These are phyloP conservation scores for Triops longicaudatus DNA, from an alignment of 1,140 invertebrate genomes.

Conservation along the genomic window DNA sequence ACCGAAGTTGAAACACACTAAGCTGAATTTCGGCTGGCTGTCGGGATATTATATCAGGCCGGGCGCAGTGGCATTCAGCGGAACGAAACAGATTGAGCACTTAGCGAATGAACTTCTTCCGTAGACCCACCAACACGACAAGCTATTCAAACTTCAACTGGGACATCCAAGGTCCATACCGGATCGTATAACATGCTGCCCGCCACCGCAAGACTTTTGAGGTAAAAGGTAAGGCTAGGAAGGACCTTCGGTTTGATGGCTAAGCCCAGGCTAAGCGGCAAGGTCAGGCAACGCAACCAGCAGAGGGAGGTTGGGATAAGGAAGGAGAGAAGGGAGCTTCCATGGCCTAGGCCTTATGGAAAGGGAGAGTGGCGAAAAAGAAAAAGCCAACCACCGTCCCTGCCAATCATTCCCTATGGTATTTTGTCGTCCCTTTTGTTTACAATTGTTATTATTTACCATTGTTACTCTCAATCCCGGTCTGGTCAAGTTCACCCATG, in stretches of 20 bases:
- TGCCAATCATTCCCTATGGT: too few relatives aligned
- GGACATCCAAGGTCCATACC: not conserved
- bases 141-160: not conserved
- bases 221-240: not conserved
- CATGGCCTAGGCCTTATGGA: not conserved
- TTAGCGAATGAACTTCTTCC: not conserved
- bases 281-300: not conserved
- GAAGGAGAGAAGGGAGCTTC: not conserved
- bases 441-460: too few relatives aligned
- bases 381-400: not conserved
- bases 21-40: not conserved
- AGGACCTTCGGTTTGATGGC: not conserved
- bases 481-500: too few relatives aligned
- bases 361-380: not conserved
- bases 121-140: not conserved
- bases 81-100: not conserved
- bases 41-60: not conserved
- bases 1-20: not conserved
- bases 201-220: not conserved
- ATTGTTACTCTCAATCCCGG: too few relatives aligned
- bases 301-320: not conserved
- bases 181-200: slow-evolving; percentile 7
- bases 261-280: not conserved
- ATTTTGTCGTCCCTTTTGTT: too few relatives aligned
- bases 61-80: not conserved